A percentile compares a stretch with the other conserved stretches of the same genome.
phyloP scores from a whole-genome alignment of 2,888 invertebrate genomes.

The Eustalomyia histrio region DNA sequence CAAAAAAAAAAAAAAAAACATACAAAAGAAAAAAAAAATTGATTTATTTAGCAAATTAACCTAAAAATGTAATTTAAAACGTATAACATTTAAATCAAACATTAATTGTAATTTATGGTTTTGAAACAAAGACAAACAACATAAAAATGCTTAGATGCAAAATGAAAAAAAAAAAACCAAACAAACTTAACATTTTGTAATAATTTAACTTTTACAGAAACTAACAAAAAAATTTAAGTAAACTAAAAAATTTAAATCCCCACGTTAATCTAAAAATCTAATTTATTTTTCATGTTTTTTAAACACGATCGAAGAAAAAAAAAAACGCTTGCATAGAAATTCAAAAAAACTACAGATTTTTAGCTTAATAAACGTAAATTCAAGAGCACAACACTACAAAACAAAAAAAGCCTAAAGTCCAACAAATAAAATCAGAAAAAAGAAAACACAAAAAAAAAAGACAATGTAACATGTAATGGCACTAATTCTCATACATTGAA shows the following conservation, averaged over 20 bases:
- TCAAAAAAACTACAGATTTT: conserved; percentile 35
- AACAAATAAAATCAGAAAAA: conserved; percentile 17
- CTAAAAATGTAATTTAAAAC: conserved; percentile 64
- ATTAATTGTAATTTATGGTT: conserved; percentile 66
- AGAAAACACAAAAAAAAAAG: conserved; percentile 40
- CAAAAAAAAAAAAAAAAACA: too few relatives aligned
- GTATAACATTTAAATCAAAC: conserved; percentile 64
- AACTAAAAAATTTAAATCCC: conserved; percentile 60
- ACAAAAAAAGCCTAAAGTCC: conserved; percentile 60
- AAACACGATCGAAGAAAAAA: conserved; percentile 60
- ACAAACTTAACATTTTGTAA: conserved; percentile 61
- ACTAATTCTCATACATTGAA: conserved; percentile 66
- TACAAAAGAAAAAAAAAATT: conserved; percentile 33
- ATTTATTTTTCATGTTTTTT: conserved; percentile 67
- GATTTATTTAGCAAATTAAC: conserved; percentile 63
- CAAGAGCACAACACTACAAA: conserved; percentile 55
- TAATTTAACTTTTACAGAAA: conserved; percentile 63
- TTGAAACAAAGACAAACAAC: conserved; percentile 53
- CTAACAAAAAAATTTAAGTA: conserved; percentile 30
- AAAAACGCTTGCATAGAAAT: conserved; percentile 46
- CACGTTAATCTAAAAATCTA: conserved; percentile 66
- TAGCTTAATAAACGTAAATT: conserved; percentile 63
- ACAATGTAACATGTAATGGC: conserved; percentile 64
- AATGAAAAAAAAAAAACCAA: conserved; percentile 27
- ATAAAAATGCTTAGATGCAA: conserved; percentile 30